These are phyloP conservation scores for Andrena fulva DNA, from an alignment of 2,888 invertebrate species.

Conservation along the genomic window DNA sequence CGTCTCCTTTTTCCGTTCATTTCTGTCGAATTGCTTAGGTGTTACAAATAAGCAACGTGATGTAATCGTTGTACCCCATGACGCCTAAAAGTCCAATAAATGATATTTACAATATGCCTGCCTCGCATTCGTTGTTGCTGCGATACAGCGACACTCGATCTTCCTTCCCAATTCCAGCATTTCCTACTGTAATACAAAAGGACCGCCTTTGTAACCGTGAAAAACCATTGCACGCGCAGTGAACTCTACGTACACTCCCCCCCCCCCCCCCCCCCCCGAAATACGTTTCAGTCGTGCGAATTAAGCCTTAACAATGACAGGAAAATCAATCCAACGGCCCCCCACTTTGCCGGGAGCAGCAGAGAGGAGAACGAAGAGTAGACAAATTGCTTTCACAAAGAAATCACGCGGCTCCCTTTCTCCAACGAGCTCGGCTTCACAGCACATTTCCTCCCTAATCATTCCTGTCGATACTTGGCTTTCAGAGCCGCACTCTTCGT, in stretches of 20 bases:
- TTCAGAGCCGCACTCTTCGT: conserved; percentile 45
- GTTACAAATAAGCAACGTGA: conserved; percentile 75
- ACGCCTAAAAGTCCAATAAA: conserved; percentile 76
- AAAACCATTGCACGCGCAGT: neutral
- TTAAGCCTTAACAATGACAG: conserved; percentile 38
- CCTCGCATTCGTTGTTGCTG: neutral
- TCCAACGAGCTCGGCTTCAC: conserved; percentile 44
- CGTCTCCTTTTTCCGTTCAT: neutral
- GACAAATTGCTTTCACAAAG: conserved; percentile 66
- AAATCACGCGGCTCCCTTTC: conserved; percentile 51
- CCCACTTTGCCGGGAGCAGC: conserved; percentile 16
- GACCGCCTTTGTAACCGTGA: neutral
- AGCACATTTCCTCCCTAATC: conserved; percentile 53
- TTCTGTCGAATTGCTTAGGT: conserved; percentile 72
- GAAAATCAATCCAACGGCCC: conserved; percentile 23
- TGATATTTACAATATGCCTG: conserved; percentile 70
- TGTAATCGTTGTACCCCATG: conserved; percentile 76
- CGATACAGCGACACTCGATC: no score
- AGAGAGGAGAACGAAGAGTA: conserved; percentile 21
- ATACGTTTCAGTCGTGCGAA: conserved; percentile 24
- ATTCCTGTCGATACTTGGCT: conserved; percentile 46
- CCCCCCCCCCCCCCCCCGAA: neutral
- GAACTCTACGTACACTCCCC: neutral
- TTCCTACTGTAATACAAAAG: no score
- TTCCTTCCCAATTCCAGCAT: no score